A percentile compares a stretch with the other conserved stretches of the same genome.
Conservation (phyloP, 1,140 invertebrate genomes). For the Drosophila chauvacae region DNA sequence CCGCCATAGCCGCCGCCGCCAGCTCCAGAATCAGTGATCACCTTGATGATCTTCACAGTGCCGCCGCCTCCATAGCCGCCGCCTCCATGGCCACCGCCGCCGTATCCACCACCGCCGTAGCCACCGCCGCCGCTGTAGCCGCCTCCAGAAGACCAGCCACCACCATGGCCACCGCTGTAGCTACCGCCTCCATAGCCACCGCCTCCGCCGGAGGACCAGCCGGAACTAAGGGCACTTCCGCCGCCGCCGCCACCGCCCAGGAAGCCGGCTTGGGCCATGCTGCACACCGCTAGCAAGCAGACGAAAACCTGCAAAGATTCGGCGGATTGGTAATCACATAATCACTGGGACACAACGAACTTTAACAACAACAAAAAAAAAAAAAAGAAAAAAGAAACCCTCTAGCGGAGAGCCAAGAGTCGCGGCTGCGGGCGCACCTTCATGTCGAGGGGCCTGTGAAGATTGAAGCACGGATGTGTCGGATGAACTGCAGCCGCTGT, state of each 20-base stretch:
- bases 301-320: constrained; percentile 66
- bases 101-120: constrained; percentile 27
- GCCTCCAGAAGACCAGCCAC: constrained; percentile 32
- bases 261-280: constrained; percentile 73
- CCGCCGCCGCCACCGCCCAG: constrained; percentile 54
- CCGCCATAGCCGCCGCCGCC: constrained; percentile 29
- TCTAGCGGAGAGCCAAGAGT: not conserved
- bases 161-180: constrained; percentile 25
- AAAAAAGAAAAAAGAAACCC: not conserved
- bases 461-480: constrained; percentile 2
- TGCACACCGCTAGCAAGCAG: constrained; percentile 75
- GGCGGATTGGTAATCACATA: constrained; percentile 9
- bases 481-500: constrained; percentile 39
- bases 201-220: constrained; percentile 49
- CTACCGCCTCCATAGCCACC: constrained; percentile 28
- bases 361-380: constrained; percentile 12
- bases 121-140: constrained; percentile 24
- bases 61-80: constrained; percentile 12
- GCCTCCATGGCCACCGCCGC: constrained; percentile 16
- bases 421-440: constrained; percentile 60
- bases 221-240: constrained; percentile 50
- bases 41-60: constrained; percentile 51
- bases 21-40: constrained; percentile 45
- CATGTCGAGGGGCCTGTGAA: constrained; percentile 41
- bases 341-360: constrained; percentile 33